Evolutionary conservation across 30 jellyfish, hydroid and myxozoan species (phyloP), one percentile per base, ranked within the genome.

Genomic region (Hydractinia echinata): DNA sequence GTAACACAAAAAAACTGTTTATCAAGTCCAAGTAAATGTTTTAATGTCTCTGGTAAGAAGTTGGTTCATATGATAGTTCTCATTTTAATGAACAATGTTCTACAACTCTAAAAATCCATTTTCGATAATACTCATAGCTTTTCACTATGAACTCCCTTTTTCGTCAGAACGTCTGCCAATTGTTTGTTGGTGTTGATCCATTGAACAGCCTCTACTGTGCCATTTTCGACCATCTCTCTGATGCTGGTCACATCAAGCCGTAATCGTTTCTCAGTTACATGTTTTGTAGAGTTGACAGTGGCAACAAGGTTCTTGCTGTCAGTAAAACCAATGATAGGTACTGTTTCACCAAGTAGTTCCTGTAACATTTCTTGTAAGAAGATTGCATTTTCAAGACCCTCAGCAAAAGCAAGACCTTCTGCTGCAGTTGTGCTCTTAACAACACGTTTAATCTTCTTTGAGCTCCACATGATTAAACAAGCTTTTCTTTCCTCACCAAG

Each of bases 231-330:
- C 69, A 58, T 58, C 19, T 58, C 69, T 58, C 19, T 58, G 19
- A 58, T 58, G 69, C 69, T 58, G 15, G 69, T 3, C 19, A 58
- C 69, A 3, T 58, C 69, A 16, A 58, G 69, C 44, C 44, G 44
- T 30, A 30, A 30, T 11, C 69, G 69, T 58, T 58, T 58, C 19
- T 58, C 69, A 58, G 69, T 3, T 11, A 58, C 19, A 58, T 58
- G 69, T 58, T 58, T 58, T 13, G 69, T 58, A 58, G 69, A 58
- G 69, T 58, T 58, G 19, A 58, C 19, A 16, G 69, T 16, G 19
- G 69, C 69, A 16, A 58, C 69, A 13, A 58, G 69, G 69, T 58
- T 58, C 19, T 16, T 58, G 19, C 69, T 58, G 69, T 58, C 69
- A 58, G 18, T 58, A 11, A 58, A 58, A 58, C 69, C 69, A 58